These are phyloP conservation scores for Troilus luridus DNA, from an alignment of 2,888 invertebrate species.

Conservation along the genomic window DNA sequence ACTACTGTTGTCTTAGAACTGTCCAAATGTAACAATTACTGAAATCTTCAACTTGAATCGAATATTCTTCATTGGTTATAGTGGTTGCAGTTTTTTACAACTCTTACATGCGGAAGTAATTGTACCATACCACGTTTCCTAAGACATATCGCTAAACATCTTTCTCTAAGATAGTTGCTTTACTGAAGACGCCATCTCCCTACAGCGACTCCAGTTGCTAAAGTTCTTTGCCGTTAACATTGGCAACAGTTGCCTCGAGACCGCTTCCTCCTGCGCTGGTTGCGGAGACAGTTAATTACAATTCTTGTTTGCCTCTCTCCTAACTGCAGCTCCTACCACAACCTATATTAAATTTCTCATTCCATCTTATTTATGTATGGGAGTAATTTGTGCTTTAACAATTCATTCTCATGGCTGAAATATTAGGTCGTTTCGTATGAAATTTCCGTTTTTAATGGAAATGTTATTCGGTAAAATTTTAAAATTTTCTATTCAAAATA, in stretches of 20 bases:
- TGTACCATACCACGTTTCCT: no score
- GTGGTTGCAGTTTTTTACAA: no score
- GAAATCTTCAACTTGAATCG: no score
- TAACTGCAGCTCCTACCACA: slow-evolving; percentile 5
- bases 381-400: background rate
- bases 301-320: slow-evolving; percentile 4
- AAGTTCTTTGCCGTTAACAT: background rate
- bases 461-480: no score
- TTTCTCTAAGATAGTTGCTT: background rate
- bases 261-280: background rate
- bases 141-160: no score
- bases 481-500: no score
- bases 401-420: background rate
- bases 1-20: no score
- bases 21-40: no score
- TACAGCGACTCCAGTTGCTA: background rate
- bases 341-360: slow-evolving; percentile 5
- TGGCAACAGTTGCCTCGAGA: background rate
- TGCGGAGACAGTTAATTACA: background rate
- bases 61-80: no score
- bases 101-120: no score
- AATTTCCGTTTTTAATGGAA: no score
- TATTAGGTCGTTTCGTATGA: no score
- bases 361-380: background rate
- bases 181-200: background rate